A percentile compares a stretch with the other conserved stretches of the same genome.
Evolutionary conservation across 2,888 invertebrate species (phyloP).

Genomic region (Busseola fusca): DNA sequence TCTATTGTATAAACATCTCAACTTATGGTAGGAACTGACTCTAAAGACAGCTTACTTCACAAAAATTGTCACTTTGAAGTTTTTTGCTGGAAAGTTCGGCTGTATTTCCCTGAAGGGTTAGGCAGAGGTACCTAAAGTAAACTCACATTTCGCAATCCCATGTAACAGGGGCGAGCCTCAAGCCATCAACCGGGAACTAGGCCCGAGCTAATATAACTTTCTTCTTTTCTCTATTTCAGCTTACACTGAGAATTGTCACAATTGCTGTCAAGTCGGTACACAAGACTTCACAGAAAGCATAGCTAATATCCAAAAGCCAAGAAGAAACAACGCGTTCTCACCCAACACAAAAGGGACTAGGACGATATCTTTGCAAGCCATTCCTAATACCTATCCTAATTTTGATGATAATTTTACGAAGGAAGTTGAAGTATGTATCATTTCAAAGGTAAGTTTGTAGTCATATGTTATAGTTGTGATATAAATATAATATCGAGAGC

Average conservation of each 20-base stretch:
- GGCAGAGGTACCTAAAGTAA: background rate
- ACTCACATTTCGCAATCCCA: background rate
- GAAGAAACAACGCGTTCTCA: background rate
- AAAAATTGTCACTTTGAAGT: no score
- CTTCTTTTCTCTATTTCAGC: slow-evolving; percentile 13
- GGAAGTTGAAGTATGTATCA: slow-evolving; percentile 63
- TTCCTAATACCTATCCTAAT: slow-evolving; percentile 33
- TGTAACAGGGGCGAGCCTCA: background rate
- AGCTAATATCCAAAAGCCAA: background rate
- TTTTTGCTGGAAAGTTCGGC: no score
- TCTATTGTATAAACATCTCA: no score
- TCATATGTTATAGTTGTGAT: background rate
- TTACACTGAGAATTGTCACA: background rate
- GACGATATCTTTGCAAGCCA: slow-evolving; percentile 23
- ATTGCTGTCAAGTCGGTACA: background rate
- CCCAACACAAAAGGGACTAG: background rate
- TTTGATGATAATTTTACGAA: slow-evolving; percentile 65
- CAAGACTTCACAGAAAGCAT: background rate
- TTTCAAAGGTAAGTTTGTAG: slow-evolving; percentile 63
- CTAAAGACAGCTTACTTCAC: no score
- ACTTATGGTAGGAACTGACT: no score
- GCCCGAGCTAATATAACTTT: background rate
- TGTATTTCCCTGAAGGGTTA: background rate
- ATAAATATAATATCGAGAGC: no score
- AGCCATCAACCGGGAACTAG: background rate